Percentiles rank a stretch among this genome's conserved stretches.
Evolutionary conservation across 2,113 vertebrate genomes (phyloP).

Genomic region (Australoheros scitulus): DNA sequence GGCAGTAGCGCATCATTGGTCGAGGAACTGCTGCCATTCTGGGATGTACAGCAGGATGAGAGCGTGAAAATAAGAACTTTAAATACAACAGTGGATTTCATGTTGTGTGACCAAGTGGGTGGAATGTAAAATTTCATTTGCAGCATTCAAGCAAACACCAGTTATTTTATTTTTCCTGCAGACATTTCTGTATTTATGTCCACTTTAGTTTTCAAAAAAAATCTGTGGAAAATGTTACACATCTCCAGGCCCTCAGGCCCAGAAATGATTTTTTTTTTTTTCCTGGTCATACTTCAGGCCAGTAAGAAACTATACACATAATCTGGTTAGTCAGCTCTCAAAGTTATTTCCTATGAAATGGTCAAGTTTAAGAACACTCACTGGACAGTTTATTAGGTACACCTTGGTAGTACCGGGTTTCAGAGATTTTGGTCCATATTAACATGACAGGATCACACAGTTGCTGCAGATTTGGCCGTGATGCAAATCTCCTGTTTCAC

Average conservation of each 20-base stretch:
- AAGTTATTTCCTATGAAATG: not conserved
- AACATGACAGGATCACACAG: not conserved
- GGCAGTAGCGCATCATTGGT: slow-evolving; percentile 71
- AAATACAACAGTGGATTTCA: no score
- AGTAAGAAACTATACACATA: rapidly evolving
- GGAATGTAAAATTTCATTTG: not conserved
- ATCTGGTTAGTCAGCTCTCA: not conserved
- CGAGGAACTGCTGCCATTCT: slow-evolving; percentile 79
- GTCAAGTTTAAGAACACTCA: not conserved
- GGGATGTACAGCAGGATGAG: slow-evolving; percentile 67
- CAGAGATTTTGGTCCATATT: not conserved
- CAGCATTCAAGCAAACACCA: not conserved
- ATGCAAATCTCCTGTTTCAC: not conserved
- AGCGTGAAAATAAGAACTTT: not conserved
- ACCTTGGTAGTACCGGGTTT: not conserved
- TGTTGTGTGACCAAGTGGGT: not conserved
- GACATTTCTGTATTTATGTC: not conserved
- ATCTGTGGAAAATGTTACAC: not conserved
- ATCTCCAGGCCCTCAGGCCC: not conserved
- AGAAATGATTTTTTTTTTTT: not conserved
- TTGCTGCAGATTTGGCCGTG: not conserved
- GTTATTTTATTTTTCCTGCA: not conserved
- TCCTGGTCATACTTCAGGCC: not conserved
- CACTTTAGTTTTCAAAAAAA: not conserved
- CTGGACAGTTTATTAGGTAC: not conserved